These are phyloP conservation scores for Nerophis ophidion DNA, from an alignment of 2,113 vertebrate genomes.

Conservation along the genomic window DNA sequence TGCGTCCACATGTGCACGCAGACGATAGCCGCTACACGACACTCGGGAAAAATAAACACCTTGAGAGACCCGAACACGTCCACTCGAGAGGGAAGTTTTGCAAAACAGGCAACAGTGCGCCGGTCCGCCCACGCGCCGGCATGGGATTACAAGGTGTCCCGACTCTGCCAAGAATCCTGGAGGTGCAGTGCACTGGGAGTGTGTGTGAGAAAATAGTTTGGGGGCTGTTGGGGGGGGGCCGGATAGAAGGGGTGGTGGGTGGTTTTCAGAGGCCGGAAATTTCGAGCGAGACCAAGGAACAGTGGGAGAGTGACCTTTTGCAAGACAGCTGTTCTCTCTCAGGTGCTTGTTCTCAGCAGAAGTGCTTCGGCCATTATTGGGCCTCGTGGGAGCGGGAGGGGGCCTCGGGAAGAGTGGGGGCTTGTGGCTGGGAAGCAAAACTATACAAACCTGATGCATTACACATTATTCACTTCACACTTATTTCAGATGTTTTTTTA, in stretches of 20 bases:
- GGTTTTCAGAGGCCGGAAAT: slow-evolving; percentile 52
- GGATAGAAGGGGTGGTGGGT: neutral
- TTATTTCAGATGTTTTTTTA: neutral
- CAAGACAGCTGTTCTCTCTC: slow-evolving; percentile 96
- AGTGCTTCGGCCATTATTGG: slow-evolving; percentile 88
- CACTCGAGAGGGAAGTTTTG: slow-evolving; percentile 87
- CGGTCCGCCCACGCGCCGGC: slow-evolving; percentile 82
- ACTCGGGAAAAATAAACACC: slow-evolving; percentile 85
- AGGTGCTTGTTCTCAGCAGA: slow-evolving; percentile 92
- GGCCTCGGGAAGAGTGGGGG: slow-evolving; percentile 59
- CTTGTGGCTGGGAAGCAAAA: slow-evolving; percentile 74
- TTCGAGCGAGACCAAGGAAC: slow-evolving; percentile 48
- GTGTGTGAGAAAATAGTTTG: slow-evolving; percentile 67
- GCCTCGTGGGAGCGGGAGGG: slow-evolving; percentile 76
- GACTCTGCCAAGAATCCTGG: slow-evolving; percentile 89
- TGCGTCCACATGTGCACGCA: slow-evolving; percentile 55
- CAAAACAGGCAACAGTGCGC: slow-evolving; percentile 75
- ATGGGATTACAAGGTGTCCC: slow-evolving; percentile 84
- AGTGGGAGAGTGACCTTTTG: slow-evolving; percentile 78
- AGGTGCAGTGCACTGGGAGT: slow-evolving; percentile 70
- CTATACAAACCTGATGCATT: slow-evolving; percentile 8
- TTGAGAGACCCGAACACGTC: slow-evolving; percentile 77
- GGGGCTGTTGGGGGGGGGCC: slow-evolving; percentile 71
- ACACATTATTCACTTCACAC: neutral
- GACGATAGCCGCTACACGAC: slow-evolving; percentile 73